Base-by-base conservation (phyloP, 2,888 invertebrate species). In the Tetranychus truncatus region DNA sequence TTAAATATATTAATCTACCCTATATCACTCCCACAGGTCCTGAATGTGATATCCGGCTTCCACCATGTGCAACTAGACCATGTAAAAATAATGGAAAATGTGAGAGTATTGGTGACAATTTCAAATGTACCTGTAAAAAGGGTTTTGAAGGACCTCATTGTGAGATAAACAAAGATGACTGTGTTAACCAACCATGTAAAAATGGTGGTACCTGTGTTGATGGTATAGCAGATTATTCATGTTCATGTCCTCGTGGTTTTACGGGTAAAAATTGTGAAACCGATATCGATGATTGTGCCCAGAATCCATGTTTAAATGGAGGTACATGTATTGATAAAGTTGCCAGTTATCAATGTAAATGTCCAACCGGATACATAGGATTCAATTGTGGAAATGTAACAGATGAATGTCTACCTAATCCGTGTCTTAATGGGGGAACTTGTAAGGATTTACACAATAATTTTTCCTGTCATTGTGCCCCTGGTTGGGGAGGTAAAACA, bases 51-150 rank as follows among this genome's bases (percentile, higher is more conserved):
- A 76, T 76, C 45, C 89, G 95, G 82, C 91, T 94, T 82, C 90
- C 93, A 45, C 75, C 93, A 81, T 93, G 93, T 82, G 87, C 89
- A 34, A 90, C 90, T 78, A 91, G 88, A 82, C 92, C 91, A 0
- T 93, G 91, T 82, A 92, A 91, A 74, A 94, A 73, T 94, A 91
- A 90, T 0, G 95, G 94, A 0, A 89, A 90, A 9, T 96, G 95
- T 82, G 92, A 92, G 82, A 92, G 93, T 80, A 92, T 91, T 0
- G 89, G 92, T 79, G 92, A 91, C 81, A 90, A 65, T 1, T 76
- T 45, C 71, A 66, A 72, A 20, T 79, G 78, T 73, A n/a, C 71
- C 46, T 78, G 79, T 74, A 74, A 74, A 0, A 80, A 80, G 7
- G 80, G 80, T 4, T 80, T 78, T 73, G 75, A 79, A 0, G 81